Percentiles rank a stretch among this genome's conserved stretches.
Conservation (phyloP, 2,888 invertebrate species). For the Aproaerema taeniolella region DNA sequence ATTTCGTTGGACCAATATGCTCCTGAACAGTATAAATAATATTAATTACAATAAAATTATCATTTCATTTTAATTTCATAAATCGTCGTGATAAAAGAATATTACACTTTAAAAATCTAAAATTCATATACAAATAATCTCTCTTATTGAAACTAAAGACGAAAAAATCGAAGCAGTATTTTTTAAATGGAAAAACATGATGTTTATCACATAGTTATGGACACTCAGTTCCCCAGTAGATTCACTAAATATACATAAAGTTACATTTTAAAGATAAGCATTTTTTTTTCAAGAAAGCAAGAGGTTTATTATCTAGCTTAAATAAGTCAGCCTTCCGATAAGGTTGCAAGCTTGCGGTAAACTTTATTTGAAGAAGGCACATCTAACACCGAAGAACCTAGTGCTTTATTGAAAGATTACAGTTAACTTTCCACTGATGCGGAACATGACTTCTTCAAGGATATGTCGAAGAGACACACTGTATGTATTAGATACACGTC, state of each 20-base stretch:
- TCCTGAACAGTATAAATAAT: conserved; percentile 63
- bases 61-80: conserved; percentile 55
- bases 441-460: conserved; percentile 62
- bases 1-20: conserved; percentile 68
- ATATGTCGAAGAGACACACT: too few species aligned
- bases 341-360: conserved; percentile 25
- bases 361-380: conserved; percentile 20
- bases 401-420: conserved; percentile 64
- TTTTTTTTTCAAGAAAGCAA: conserved; percentile 67
- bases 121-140: conserved; percentile 74
- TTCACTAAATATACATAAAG: conserved; percentile 73
- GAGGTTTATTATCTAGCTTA: conserved; percentile 42
- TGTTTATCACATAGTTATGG: conserved; percentile 75
- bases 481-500: too few species aligned
- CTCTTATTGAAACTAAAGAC: conserved; percentile 61
- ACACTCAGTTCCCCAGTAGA: conserved; percentile 64
- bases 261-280: conserved; percentile 65
- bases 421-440: conserved; percentile 64
- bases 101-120: conserved; percentile 64
- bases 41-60: conserved; percentile 55
- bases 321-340: conserved; percentile 21
- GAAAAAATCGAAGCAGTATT: conserved; percentile 58
- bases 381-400: conserved; percentile 42
- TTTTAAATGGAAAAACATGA: conserved; percentile 69
- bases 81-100: conserved; percentile 63